These are phyloP conservation scores for Hoplias malabaricus DNA, from an alignment of 2,113 vertebrate genomes.

Conservation along the genomic window DNA sequence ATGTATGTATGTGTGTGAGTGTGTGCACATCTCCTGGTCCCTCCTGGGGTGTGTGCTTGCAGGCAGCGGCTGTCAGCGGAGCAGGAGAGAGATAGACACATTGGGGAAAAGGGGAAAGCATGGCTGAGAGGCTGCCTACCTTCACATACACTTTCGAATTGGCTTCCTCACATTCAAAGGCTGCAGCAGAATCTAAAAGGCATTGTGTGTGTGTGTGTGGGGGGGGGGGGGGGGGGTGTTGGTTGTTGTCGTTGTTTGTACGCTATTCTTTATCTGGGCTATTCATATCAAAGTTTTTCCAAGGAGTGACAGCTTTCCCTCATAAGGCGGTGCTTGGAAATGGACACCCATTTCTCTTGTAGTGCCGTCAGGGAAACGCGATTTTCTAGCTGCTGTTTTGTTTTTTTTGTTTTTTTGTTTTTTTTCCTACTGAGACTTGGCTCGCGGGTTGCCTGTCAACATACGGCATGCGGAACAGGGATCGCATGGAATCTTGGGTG, in stretches of 20 bases:
- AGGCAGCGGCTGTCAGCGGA: slow-evolving; percentile 42
- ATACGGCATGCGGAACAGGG: background rate
- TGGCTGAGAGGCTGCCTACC: slow-evolving; percentile 31
- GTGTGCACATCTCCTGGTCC: slow-evolving; percentile 2
- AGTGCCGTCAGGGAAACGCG: background rate
- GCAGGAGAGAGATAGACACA: slow-evolving; percentile 42
- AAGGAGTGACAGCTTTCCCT: background rate
- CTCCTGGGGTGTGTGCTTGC: slow-evolving; percentile 34
- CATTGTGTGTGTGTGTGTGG: no score
- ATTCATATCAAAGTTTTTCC: background rate
- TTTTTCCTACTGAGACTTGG: background rate
- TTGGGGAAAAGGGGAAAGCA: slow-evolving; percentile 31
- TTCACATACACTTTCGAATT: slow-evolving; percentile 27
- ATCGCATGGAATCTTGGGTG: no score
- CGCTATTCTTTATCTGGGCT: background rate
- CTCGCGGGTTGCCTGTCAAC: background rate
- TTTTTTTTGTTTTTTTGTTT: background rate
- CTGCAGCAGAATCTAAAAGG: background rate
- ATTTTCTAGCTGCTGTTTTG: background rate
- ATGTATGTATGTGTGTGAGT: no score
- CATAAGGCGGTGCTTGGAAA: background rate
- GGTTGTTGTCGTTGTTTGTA: background rate
- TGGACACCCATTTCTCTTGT: background rate
- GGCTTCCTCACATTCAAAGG: slow-evolving; percentile 23
- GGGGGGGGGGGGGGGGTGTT: no score